Evolutionary conservation across 1,140 invertebrate species (phyloP), one percentile per base, ranked within the genome.

Genomic region (Bradysia coprophila): DNA sequence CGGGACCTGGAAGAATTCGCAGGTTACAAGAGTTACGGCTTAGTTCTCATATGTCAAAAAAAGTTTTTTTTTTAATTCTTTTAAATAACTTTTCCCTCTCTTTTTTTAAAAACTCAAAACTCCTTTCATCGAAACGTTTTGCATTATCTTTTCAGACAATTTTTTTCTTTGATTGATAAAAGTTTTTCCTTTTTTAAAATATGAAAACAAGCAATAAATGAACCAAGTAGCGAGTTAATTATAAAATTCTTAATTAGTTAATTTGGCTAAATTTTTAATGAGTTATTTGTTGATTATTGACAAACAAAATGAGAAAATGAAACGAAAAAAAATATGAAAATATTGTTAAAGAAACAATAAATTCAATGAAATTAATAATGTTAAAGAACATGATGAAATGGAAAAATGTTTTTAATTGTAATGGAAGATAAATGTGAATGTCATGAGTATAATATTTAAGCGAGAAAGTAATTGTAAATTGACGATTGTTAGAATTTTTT

Each of bases 1-100:
- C 71, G 76, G 74, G 71, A 78, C 75, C 74, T 77, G 77, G 68
- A 78, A 75, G 58, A 55, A 56, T 55, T 46, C 49, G 47, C 44
- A 44, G 21, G 42, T 42, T 21, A 40, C 13, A 23, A 40, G 19
- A 21, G 10, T 10, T 20, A 21, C 21, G 23, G 36, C 22, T 40
- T 15, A 20, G 36, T 37, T 20, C 19, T 16, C 22, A 40, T 41
- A 38, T 31, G 32, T 13, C 11, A 34, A 13, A 15, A 21, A 24
- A 13, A 22, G 24, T 21, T 39, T 43, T 39, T 38, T 38, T 38
- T 16, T 38, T 43, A 16, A 24, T 38, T 13, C 28, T 16, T 40
- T 19, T 2, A 33, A 28, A 42, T 15, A 42, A n/a, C 13, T 13
- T 42, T 4, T 42, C 9, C 10, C 10, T 10, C 31, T n/a, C 34